Percentiles rank a stretch among this genome's conserved stretches.
These are phyloP conservation scores for Micrastur ruficollis DNA, from an alignment of 2,797 vertebrate species.

Conservation along the genomic window DNA sequence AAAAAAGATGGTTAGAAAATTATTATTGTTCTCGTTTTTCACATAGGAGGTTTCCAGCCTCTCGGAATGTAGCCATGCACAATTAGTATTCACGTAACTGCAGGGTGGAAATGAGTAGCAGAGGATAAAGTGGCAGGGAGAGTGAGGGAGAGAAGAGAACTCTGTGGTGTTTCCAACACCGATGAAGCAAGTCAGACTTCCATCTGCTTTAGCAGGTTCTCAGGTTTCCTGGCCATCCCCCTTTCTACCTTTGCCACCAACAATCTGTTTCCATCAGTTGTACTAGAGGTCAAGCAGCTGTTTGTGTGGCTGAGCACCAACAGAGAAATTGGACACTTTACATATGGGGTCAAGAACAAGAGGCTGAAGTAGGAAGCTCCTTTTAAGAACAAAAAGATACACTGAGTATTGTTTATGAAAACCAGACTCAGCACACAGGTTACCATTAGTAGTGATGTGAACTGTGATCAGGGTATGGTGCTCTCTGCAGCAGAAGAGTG, in stretches of 20 bases:
- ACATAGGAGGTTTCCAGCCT: not conserved
- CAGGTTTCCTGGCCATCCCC: not conserved
- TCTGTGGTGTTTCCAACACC: not conserved
- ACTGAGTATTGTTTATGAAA: not conserved
- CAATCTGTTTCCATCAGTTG: not conserved
- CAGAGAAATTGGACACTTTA: not conserved
- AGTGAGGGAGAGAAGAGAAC: not conserved
- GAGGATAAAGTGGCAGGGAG: not conserved
- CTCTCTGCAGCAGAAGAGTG: not conserved
- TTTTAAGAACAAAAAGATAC: not conserved
- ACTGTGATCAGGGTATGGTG: rapidly evolving
- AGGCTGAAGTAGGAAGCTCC: not conserved
- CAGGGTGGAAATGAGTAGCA: not conserved
- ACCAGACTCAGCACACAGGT: not conserved
- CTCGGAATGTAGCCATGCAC: not conserved
- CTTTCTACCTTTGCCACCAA: not conserved
- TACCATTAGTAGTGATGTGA: not conserved
- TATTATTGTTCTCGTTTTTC: not conserved
- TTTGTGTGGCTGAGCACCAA: not conserved
- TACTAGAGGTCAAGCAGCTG: not conserved
- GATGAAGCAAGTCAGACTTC: not conserved
- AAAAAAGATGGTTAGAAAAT: not conserved
- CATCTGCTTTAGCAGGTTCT: not conserved
- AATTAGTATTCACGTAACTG: not conserved
- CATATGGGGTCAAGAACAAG: not conserved